Percentiles rank a stretch among this genome's conserved stretches.
These are phyloP conservation scores for Cephalotes varians DNA, from an alignment of 2,888 invertebrate genomes.

Conservation along the genomic window DNA sequence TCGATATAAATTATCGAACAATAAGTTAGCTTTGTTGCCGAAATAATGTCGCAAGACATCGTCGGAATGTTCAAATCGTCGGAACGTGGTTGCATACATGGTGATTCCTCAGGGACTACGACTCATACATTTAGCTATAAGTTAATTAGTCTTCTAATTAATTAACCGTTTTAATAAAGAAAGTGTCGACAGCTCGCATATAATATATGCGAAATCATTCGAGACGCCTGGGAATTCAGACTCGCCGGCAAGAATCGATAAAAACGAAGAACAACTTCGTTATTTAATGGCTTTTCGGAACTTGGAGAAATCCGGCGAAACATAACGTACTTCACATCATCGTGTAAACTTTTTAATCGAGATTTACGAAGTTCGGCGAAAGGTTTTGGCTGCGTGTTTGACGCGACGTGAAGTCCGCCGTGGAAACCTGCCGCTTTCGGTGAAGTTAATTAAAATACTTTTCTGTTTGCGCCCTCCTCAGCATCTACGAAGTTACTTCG, in stretches of 20 bases:
- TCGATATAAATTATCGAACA: slow-evolving; percentile 63
- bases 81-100: not conserved
- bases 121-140: not conserved
- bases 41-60: slow-evolving; percentile 30
- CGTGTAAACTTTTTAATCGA: slow-evolving; percentile 55
- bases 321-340: slow-evolving; percentile 43
- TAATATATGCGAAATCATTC: slow-evolving; percentile 48
- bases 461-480: slow-evolving; percentile 3
- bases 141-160: slow-evolving; percentile 43
- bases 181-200: slow-evolving; percentile 41
- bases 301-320: slow-evolving; percentile 46
- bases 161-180: slow-evolving; percentile 50
- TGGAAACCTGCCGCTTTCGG: slow-evolving; percentile 41
- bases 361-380: slow-evolving; percentile 46
- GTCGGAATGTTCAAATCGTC: not conserved
- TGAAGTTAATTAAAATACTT: slow-evolving; percentile 52
- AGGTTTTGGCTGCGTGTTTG: slow-evolving; percentile 45
- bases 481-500: not conserved
- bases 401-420: slow-evolving; percentile 43
- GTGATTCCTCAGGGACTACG: slow-evolving; percentile 13
- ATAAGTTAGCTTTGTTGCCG: slow-evolving; percentile 42
- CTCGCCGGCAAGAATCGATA: slow-evolving; percentile 36
- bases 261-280: slow-evolving; percentile 34
- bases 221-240: slow-evolving; percentile 24
- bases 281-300: slow-evolving; percentile 53